Evolutionary conservation across 64 coral and sea anemone species (phyloP), one percentile per base, ranked within the genome.

Genomic region (Pocillopora damicornis): DNA sequence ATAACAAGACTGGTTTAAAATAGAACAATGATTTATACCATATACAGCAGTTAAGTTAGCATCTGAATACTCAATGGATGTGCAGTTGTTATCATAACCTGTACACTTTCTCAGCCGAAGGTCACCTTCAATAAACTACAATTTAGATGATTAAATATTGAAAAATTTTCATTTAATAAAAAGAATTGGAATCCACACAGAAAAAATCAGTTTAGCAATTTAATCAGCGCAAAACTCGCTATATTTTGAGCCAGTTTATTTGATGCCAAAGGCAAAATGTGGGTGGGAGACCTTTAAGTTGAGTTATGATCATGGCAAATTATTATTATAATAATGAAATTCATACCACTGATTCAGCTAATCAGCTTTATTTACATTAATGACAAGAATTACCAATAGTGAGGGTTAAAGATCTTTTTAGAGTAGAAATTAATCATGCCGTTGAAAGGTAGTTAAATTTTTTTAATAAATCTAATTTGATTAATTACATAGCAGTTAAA

Each of bases 41-140:
- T 91, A 91, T 20, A 67, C 16, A 25, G 13, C 65, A 14, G 85
- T 42, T 4, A 75, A 9, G 15, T 35, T 26, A 61, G 26, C 74
- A 37, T 91, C 77, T 58, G 22, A 13, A 22, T 88, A 60, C n/a
- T 58, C 80, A 23, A 93, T 63, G n/a, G 37, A 11, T 85, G 17
- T 75, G 73, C 89, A 89, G 17, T 91, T 67, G 15, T 73, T 30
- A 72, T 92, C 37, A 76, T 95, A 77, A 9, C 63, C 64, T 16
- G 60, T 73, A 67, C 51, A 45, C 8, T 68, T 95, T 71, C 93
- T 63, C 58, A 84, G 58, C 10, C 42, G 63, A 74, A 95, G 91
- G 36, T 88, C 18, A 22, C 75, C 61, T 76, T 95, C 86, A 81
- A 87, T 82, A 37, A 94, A 94, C 93, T 94, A 37, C 60, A 85